These are phyloP conservation scores for Phalacrocorax carbo DNA, from an alignment of 2,113 vertebrate genomes.

Conservation along the genomic window DNA sequence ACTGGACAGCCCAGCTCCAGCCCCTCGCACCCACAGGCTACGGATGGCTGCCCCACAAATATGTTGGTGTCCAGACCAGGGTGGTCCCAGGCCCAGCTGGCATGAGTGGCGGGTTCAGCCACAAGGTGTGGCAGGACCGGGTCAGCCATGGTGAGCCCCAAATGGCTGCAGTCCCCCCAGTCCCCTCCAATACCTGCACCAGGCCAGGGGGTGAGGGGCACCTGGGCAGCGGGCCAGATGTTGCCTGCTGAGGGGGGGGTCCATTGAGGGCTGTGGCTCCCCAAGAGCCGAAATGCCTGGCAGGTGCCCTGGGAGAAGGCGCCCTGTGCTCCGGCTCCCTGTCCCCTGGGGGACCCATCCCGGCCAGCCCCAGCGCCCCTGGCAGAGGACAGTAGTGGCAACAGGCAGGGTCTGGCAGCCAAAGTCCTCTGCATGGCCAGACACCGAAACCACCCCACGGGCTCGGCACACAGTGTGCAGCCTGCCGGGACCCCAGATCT, in stretches of 20 bases:
- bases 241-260: too few species aligned
- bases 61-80: background rate
- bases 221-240: background rate
- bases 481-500: background rate
- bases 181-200: too few species aligned
- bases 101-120: rapidly evolving
- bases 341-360: background rate
- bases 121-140: too few species aligned
- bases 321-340: background rate
- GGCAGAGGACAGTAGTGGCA: background rate
- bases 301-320: background rate
- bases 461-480: background rate
- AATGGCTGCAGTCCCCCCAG: background rate
- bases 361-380: rapidly evolving
- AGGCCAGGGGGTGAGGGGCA: background rate
- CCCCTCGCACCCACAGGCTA: background rate
- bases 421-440: background rate
- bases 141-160: rapidly evolving
- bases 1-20: background rate
- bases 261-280: background rate
- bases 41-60: rapidly evolving
- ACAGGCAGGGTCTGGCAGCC: background rate
- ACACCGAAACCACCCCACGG: background rate
- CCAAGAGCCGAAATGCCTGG: background rate
- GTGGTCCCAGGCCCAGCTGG: background rate